phyloP scores from a whole-genome alignment of 1,140 invertebrate genomes.

The Vanessa atalanta region DNA sequence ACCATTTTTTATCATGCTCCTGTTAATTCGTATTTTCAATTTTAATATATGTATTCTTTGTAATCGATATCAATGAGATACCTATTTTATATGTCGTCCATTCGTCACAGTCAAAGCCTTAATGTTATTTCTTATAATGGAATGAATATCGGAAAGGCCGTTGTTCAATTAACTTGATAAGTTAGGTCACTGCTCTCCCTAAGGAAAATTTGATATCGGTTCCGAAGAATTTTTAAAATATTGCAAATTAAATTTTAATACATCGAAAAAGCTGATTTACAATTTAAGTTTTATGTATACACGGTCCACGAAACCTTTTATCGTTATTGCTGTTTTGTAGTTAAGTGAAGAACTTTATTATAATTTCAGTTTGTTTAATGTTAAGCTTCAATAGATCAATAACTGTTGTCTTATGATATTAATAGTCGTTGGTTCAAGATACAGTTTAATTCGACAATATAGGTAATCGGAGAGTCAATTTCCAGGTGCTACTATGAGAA shows the following conservation, averaged over 20 bases:
- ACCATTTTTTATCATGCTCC: no score
- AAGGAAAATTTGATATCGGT: neutral
- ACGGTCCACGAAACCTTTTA: no score
- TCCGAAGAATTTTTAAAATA: neutral
- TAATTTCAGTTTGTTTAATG: no score
- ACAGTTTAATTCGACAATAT: no score
- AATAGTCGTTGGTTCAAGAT: no score
- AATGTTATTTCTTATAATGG: constrained; percentile 25
- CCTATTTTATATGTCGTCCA: neutral
- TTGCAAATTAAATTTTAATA: constrained; percentile 6
- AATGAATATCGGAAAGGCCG: constrained; percentile 27
- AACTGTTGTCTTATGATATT: no score
- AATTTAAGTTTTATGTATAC: no score
- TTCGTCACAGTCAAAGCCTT: constrained; percentile 23
- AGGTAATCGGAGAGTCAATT: no score
- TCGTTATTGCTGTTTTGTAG: no score
- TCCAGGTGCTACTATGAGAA: no score
- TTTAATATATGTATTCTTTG: neutral
- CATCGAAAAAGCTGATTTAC: neutral
- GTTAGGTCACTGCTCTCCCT: neutral
- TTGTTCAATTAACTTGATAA: constrained; percentile 18
- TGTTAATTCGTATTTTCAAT: neutral
- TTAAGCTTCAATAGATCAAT: no score
- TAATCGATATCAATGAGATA: neutral
- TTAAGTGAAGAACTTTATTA: no score